Evolutionary conservation across 2,797 vertebrate species (phyloP).

Genomic region (Apogon hyalosoma): DNA sequence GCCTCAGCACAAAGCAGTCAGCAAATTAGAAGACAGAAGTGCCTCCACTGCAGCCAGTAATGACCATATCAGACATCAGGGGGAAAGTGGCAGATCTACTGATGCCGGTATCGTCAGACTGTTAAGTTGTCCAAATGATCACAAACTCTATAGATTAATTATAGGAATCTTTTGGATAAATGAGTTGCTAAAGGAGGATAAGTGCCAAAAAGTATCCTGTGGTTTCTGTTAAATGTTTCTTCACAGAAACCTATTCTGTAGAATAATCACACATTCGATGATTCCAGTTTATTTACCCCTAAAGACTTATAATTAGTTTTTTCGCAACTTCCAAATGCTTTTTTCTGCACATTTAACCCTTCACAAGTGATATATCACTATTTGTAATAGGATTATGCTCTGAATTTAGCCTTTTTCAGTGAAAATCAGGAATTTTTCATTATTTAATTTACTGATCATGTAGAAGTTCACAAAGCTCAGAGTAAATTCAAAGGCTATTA

Average conservation of each 20-base stretch:
- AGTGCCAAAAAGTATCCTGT: background rate
- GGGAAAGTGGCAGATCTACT: constrained; percentile 2
- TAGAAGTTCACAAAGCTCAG: no score
- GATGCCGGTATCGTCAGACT: background rate
- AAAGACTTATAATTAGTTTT: no score
- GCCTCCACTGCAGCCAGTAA: constrained; percentile 6
- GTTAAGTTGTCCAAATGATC: background rate
- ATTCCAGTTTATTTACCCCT: no score
- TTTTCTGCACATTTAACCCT: no score
- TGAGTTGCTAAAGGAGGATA: background rate
- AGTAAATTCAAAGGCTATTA: no score
- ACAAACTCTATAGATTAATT: background rate
- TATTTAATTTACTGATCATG: no score
- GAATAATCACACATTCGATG: background rate
- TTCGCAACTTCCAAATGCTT: no score
- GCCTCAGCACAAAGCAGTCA: constrained; percentile 29
- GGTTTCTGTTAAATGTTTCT: constrained; percentile 10
- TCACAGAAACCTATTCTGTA: background rate
- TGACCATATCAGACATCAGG: background rate
- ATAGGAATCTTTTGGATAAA: background rate
- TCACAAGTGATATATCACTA: no score
- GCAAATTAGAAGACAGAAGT: constrained; percentile 33
- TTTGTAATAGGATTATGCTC: no score
- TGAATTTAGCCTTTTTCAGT: no score
- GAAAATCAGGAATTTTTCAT: no score